phyloP scores from a whole-genome alignment of 2,888 invertebrate species.

The Torymus texanus region DNA sequence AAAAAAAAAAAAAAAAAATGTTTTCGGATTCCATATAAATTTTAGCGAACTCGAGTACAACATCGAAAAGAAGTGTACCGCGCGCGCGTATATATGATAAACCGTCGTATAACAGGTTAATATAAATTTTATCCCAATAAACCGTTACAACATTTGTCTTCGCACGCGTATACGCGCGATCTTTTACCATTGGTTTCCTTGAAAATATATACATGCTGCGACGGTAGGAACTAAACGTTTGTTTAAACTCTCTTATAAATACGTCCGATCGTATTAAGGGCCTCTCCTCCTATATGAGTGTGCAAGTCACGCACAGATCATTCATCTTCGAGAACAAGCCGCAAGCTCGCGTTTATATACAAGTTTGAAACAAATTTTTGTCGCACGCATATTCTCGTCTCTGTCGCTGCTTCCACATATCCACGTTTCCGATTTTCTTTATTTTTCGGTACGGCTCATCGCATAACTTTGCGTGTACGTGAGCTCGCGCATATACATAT shows the following conservation, averaged over 20 bases:
- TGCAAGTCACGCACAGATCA: conserved; percentile 32
- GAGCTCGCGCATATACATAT: not conserved
- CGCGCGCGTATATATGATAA: not conserved
- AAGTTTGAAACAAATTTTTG: conserved; percentile 30
- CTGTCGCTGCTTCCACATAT: not conserved
- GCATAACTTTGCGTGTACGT: conserved; percentile 7
- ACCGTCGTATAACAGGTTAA: conserved; percentile 7
- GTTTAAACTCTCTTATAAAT: conserved; percentile 38
- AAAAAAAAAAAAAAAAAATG: no score
- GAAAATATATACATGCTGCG: not conserved
- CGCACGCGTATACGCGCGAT: not conserved
- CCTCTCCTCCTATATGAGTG: not conserved
- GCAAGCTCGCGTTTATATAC: conserved; percentile 10
- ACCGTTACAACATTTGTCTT: conserved; percentile 19
- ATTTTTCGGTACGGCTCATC: conserved; percentile 1
- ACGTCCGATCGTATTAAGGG: conserved; percentile 23
- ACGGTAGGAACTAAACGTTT: conserved; percentile 22
- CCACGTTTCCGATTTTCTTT: not conserved
- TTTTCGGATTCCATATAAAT: no score
- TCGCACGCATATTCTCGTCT: not conserved
- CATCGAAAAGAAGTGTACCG: no score
- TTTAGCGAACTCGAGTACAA: no score
- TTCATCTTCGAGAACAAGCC: conserved; percentile 16
- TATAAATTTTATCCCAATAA: conserved; percentile 13
- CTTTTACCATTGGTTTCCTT: not conserved